Evolutionary conservation across 2,113 vertebrate species (phyloP).

Genomic region (Synodontis membranacea): DNA sequence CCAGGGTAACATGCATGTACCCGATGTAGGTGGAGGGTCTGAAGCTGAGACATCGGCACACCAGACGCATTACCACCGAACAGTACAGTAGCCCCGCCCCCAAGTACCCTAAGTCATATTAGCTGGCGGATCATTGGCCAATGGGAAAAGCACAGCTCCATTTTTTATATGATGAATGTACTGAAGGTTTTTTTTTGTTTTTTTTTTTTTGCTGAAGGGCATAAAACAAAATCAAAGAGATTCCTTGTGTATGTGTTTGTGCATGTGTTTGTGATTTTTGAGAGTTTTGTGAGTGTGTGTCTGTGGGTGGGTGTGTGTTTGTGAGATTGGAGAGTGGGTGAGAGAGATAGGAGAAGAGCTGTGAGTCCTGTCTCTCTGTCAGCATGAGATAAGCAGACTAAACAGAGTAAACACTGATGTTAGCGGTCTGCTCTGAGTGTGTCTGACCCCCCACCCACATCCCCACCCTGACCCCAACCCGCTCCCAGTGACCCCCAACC

Average conservation of each 20-base stretch:
- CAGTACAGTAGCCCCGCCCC: background rate
- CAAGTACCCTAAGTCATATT: background rate
- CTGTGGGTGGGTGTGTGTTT: background rate
- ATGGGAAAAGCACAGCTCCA: background rate
- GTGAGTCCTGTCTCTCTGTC: conserved; percentile 6
- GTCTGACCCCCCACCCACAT: background rate
- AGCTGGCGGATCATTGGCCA: background rate
- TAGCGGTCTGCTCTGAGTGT: conserved; percentile 32
- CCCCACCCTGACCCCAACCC: background rate
- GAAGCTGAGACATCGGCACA: background rate
- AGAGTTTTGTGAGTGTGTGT: background rate
- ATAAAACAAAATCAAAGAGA: background rate
- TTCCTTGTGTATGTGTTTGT: background rate
- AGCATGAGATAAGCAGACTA: conserved; percentile 45
- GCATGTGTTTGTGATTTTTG: background rate
- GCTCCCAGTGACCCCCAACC: background rate
- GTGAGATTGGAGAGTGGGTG: background rate
- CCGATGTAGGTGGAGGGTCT: background rate
- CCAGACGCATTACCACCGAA: background rate
- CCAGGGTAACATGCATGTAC: background rate
- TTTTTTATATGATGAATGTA: no score
- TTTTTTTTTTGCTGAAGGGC: background rate
- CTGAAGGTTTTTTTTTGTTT: background rate
- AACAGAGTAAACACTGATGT: conserved; percentile 32
- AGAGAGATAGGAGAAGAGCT: background rate